phyloP scores from a whole-genome alignment of 2,797 vertebrate genomes.

The Eulemur mongoz region DNA sequence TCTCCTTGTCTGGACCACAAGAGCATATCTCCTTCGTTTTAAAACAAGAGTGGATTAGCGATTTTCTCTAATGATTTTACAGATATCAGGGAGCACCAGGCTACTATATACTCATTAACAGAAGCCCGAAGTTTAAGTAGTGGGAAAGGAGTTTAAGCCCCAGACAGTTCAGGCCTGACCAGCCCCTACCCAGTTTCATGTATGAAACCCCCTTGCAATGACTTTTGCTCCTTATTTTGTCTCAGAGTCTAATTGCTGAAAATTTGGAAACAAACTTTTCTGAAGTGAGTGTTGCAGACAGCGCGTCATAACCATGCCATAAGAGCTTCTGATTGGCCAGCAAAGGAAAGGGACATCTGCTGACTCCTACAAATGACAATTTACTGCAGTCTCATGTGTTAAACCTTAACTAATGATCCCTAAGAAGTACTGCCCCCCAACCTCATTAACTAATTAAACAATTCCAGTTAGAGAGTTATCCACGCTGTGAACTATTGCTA shows the following conservation, averaged over 20 bases:
- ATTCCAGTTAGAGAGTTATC: slow-evolving; percentile 78
- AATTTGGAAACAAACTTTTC: background rate
- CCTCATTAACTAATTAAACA: slow-evolving; percentile 81
- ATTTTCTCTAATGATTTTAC: background rate
- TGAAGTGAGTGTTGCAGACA: background rate
- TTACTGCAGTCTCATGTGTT: slow-evolving; percentile 66
- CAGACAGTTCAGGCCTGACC: background rate
- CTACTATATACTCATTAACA: background rate
- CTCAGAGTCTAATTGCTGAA: background rate
- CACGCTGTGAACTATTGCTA: slow-evolving; percentile 71
- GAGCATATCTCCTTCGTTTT: background rate
- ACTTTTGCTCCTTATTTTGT: background rate
- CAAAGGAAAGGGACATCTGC: slow-evolving; percentile 54
- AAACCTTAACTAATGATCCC: slow-evolving; percentile 77
- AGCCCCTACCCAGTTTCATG: background rate
- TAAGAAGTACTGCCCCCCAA: slow-evolving; percentile 74
- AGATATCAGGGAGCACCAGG: background rate
- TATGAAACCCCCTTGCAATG: background rate
- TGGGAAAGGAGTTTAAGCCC: background rate
- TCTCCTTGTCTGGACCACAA: background rate
- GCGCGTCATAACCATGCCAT: background rate
- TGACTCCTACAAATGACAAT: slow-evolving; percentile 69
- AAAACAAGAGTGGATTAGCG: background rate
- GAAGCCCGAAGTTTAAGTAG: background rate
- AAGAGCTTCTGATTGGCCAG: slow-evolving; percentile 46